These are phyloP conservation scores for Solenopsis fugax DNA, from an alignment of 1,140 invertebrate species.

Conservation along the genomic window DNA sequence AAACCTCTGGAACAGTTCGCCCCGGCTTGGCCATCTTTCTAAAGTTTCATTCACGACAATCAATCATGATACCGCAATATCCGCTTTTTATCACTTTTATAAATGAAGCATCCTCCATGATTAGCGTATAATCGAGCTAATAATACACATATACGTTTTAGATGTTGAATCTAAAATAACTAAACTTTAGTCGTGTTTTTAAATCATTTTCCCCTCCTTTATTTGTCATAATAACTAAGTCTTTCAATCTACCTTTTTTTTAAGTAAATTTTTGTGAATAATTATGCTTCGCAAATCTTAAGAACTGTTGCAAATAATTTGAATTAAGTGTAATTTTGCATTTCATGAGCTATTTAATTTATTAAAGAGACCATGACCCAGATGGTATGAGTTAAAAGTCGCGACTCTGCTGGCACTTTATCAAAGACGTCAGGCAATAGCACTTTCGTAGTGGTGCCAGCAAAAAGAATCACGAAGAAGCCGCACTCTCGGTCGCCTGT, in stretches of 20 bases:
- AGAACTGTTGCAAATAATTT: background rate
- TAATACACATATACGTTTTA: background rate
- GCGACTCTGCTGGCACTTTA: constrained; percentile 35
- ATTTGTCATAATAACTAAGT: background rate
- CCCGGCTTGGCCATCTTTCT: background rate
- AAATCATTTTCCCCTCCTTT: background rate
- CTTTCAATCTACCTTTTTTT: background rate
- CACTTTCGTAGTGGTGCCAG: constrained; percentile 37
- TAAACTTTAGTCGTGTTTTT: background rate
- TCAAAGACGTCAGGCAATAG: constrained; percentile 53
- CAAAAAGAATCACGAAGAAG: constrained; percentile 45
- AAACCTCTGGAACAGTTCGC: constrained; percentile 4
- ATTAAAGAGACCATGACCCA: constrained; percentile 13
- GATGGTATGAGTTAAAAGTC: constrained; percentile 32
- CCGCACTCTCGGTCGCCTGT: constrained; percentile 52
- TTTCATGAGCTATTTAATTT: constrained; percentile 26
- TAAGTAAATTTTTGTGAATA: background rate
- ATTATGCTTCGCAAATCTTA: background rate
- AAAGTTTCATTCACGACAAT: background rate
- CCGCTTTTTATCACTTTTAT: background rate
- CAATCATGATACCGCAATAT: background rate
- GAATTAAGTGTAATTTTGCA: background rate
- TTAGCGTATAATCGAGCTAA: background rate
- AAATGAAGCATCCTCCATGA: constrained; percentile 12
- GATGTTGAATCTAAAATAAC: background rate